Percentiles rank a stretch among this genome's conserved stretches.
These are phyloP conservation scores for Ptychochromis oligacanthus DNA, from an alignment of 2,113 vertebrate species.

Conservation along the genomic window DNA sequence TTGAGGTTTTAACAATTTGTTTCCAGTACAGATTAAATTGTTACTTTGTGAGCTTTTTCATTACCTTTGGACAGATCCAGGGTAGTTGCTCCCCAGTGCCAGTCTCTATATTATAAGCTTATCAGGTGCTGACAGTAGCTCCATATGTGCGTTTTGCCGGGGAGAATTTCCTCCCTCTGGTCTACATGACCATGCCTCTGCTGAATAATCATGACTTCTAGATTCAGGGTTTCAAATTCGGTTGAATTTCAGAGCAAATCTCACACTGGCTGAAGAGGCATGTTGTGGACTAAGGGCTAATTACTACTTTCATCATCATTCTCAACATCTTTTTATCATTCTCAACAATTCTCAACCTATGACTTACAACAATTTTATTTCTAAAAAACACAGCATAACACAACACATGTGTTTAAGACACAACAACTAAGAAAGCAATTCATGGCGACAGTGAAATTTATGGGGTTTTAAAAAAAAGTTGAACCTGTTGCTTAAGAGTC, in stretches of 20 bases:
- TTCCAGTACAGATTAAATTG: neutral
- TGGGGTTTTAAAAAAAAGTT: fast-evolving
- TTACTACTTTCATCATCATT: neutral
- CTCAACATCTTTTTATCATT: too few species aligned
- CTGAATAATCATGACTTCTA: neutral
- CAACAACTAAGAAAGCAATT: neutral
- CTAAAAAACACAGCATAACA: neutral
- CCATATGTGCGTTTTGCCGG: neutral
- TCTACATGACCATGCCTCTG: too few species aligned
- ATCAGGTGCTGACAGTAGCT: neutral
- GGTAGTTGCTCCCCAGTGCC: neutral
- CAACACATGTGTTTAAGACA: neutral
- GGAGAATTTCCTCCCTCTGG: too few species aligned
- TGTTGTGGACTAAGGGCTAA: neutral
- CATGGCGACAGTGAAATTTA: neutral
- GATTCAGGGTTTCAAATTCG: neutral
- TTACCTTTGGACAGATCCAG: neutral
- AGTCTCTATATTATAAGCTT: neutral
- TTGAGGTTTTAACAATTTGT: neutral
- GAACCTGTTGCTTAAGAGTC: neutral
- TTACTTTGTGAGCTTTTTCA: neutral
- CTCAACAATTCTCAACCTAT: too few species aligned
- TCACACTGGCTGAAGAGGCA: neutral
- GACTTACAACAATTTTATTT: neutral
- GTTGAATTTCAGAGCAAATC: neutral